Percentiles rank a stretch among this genome's conserved stretches.
phyloP scores from a whole-genome alignment of 2,797 vertebrate genomes.

The Hippocampus kuda region DNA sequence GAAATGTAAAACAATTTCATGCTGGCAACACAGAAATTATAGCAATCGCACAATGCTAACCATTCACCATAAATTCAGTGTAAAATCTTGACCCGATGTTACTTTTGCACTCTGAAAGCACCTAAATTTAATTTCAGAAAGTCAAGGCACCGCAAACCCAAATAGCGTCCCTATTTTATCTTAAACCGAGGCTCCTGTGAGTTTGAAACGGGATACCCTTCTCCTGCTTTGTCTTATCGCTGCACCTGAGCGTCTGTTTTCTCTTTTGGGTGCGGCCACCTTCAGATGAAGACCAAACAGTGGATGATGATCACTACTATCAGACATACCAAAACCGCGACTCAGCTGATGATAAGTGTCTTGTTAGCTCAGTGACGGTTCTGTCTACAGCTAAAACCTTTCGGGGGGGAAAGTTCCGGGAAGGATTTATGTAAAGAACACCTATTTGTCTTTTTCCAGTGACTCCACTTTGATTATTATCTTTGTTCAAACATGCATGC shows the following conservation, averaged over 20 bases:
- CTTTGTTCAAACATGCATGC: neutral
- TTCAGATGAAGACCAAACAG: neutral
- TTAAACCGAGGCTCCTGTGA: neutral
- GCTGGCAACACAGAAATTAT: too few relatives aligned
- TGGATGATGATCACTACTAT: neutral
- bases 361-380: neutral
- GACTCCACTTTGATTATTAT: conserved; percentile 6
- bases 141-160: neutral
- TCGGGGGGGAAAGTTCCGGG: neutral
- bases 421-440: neutral
- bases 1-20: too few relatives aligned
- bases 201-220: conserved; percentile 1
- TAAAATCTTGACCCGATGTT: neutral
- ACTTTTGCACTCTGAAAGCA: neutral
- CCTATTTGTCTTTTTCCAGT: neutral
- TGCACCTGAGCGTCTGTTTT: conserved; percentile 27
- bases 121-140: conserved; percentile 3
- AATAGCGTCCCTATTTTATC: conserved; percentile 13
- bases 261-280: conserved; percentile 7
- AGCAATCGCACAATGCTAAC: too few relatives aligned
- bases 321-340: neutral
- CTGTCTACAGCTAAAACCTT: neutral
- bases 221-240: neutral
- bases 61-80: neutral
- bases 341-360: neutral